These are phyloP conservation scores for Ceyx cyanopectus DNA, from an alignment of 2,113 vertebrate genomes.

Conservation along the genomic window DNA sequence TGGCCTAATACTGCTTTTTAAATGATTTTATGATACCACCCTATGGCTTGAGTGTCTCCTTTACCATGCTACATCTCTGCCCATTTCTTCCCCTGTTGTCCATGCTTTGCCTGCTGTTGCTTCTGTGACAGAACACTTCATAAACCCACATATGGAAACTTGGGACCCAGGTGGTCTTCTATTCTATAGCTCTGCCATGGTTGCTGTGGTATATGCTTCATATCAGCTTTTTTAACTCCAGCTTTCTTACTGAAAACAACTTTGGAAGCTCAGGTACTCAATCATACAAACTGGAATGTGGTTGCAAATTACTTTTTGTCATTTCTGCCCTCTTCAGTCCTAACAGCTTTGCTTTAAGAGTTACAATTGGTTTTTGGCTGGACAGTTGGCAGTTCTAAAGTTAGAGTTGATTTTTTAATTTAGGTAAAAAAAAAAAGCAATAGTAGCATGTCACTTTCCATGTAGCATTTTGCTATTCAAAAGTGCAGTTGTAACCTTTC, in stretches of 20 bases:
- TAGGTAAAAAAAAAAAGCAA: neutral
- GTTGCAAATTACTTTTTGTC: neutral
- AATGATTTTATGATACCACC: neutral
- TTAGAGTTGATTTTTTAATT: neutral
- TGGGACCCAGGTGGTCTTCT: neutral
- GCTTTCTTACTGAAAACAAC: neutral
- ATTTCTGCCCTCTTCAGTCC: neutral
- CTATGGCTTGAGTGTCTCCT: neutral
- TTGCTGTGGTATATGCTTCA: neutral
- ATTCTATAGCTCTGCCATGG: neutral
- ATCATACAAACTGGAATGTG: neutral
- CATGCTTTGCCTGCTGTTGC: neutral
- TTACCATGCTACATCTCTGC: neutral
- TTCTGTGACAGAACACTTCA: neutral
- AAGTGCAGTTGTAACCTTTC: neutral
- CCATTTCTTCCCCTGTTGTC: neutral
- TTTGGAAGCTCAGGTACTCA: neutral
- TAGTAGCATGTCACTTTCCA: neutral
- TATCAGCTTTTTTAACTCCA: neutral
- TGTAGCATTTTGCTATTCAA: neutral
- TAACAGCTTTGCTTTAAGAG: neutral
- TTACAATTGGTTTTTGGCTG: neutral
- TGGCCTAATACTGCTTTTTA: neutral
- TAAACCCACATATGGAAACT: neutral
- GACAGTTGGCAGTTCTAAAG: neutral